A percentile compares a stretch with the other conserved stretches of the same genome.
These are phyloP conservation scores for Pogonomyrmex californicus DNA, from an alignment of 1,140 invertebrate genomes.

Conservation along the genomic window DNA sequence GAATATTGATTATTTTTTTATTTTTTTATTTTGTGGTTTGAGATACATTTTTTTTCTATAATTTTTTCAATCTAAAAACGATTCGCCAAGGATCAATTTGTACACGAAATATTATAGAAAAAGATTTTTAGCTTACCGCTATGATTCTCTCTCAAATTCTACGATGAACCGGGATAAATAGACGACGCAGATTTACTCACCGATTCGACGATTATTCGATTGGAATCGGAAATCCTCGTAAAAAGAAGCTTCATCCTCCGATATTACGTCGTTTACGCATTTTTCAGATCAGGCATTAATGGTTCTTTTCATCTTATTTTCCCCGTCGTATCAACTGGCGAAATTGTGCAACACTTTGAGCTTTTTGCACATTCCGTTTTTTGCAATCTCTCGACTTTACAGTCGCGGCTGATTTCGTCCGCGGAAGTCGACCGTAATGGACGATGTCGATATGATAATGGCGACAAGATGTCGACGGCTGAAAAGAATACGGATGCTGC, in stretches of 20 bases:
- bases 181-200: not conserved
- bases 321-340: not conserved
- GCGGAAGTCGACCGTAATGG: slow-evolving; percentile 60
- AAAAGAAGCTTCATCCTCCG: slow-evolving; percentile 49
- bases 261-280: slow-evolving; percentile 60
- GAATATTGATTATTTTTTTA: not conserved
- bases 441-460: slow-evolving; percentile 61
- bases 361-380: slow-evolving; percentile 26
- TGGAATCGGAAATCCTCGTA: slow-evolving; percentile 28
- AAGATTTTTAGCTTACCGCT: not conserved
- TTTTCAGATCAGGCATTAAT: slow-evolving; percentile 69
- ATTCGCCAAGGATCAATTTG: slow-evolving; percentile 57
- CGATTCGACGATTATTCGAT: not conserved
- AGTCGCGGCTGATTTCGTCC: slow-evolving; percentile 39
- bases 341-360: not conserved
- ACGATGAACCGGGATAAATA: not conserved
- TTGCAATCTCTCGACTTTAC: not conserved
- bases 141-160: not conserved
- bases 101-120: not conserved
- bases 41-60: slow-evolving; percentile 15
- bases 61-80: slow-evolving; percentile 45
- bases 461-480: slow-evolving; percentile 15
- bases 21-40: not conserved
- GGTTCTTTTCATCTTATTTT: slow-evolving; percentile 33
- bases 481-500: slow-evolving; percentile 47